phyloP scores from a whole-genome alignment of 2,888 invertebrate species.

The Ophion ellenae region DNA sequence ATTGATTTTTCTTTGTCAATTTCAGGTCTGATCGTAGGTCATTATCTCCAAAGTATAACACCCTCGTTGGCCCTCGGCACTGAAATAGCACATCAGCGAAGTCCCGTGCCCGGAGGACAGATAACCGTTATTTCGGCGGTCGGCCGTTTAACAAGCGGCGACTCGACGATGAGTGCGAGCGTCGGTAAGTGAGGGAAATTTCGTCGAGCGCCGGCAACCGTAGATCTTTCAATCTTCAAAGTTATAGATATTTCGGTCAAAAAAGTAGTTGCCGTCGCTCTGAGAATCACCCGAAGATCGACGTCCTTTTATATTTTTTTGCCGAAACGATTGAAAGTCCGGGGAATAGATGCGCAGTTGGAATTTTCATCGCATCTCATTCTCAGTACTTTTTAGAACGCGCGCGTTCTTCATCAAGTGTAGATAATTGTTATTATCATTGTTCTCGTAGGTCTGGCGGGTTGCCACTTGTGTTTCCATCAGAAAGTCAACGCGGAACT shows the following conservation, averaged over 20 bases:
- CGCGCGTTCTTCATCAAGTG: background rate
- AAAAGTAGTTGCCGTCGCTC: no score
- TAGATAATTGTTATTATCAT: background rate
- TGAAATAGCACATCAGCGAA: conserved; percentile 97
- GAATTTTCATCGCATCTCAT: background rate
- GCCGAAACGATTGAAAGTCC: no score
- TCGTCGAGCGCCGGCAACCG: no score
- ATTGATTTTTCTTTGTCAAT: conserved; percentile 39
- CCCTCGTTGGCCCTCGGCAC: conserved; percentile 93
- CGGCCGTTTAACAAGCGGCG: conserved; percentile 89
- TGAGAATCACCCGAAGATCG: no score
- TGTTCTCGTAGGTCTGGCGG: conserved; percentile 87
- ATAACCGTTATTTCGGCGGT: conserved; percentile 94
- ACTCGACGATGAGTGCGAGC: conserved; percentile 80
- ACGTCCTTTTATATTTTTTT: no score
- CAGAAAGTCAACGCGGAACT: conserved; percentile 96
- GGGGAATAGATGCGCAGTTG: no score
- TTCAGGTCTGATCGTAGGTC: conserved; percentile 90
- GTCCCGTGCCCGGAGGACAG: conserved; percentile 94
- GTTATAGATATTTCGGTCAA: background rate
- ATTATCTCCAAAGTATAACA: conserved; percentile 95
- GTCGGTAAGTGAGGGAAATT: conserved; percentile 82
- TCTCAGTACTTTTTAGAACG: background rate
- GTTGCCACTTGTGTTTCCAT: conserved; percentile 95
- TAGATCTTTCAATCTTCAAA: background rate